phyloP scores from a whole-genome alignment of 2,888 invertebrate species.

The Drosophila neonasuta region DNA sequence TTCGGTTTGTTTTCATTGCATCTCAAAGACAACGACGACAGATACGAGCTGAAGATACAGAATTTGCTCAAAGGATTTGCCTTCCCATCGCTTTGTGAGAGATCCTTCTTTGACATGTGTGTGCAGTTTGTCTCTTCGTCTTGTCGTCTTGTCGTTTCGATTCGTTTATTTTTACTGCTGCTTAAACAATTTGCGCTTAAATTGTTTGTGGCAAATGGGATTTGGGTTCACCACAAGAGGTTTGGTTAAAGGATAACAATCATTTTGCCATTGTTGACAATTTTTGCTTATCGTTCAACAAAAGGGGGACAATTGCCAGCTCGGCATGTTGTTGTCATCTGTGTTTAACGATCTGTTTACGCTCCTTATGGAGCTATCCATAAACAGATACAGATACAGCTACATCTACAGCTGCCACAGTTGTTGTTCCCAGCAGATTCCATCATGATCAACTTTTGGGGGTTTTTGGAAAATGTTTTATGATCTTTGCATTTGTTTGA shows the following conservation, averaged over 20 bases:
- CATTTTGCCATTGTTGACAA: constrained; percentile 73
- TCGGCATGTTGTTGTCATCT: constrained; percentile 64
- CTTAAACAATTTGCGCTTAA: constrained; percentile 70
- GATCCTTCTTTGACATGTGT: constrained; percentile 54
- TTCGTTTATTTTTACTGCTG: constrained; percentile 67
- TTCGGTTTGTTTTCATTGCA: constrained; percentile 72
- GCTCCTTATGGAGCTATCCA: constrained; percentile 37
- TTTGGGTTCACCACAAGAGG: constrained; percentile 75
- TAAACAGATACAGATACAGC: constrained; percentile 40
- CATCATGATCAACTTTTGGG: constrained; percentile 12
- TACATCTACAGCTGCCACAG: constrained; percentile 49
- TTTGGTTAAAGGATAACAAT: constrained; percentile 77
- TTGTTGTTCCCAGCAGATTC: constrained; percentile 9
- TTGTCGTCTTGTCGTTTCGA: constrained; percentile 8
- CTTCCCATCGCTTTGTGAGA: constrained; percentile 8
- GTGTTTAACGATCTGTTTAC: constrained; percentile 57
- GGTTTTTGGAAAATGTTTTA: constrained; percentile 16
- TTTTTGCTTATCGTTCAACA: constrained; percentile 39
- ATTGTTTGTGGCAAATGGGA: constrained; percentile 76
- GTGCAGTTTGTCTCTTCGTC: constrained; percentile 48
- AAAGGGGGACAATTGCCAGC: constrained; percentile 55
- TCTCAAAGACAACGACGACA: constrained; percentile 29
- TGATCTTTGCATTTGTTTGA: constrained; percentile 24
- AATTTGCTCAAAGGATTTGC: constrained; percentile 73
- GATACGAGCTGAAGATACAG: constrained; percentile 32